Percentiles rank a stretch among this genome's conserved stretches.
Evolutionary conservation across 2,888 invertebrate species (phyloP).

Genomic region (Schizotus pectinicornis): DNA sequence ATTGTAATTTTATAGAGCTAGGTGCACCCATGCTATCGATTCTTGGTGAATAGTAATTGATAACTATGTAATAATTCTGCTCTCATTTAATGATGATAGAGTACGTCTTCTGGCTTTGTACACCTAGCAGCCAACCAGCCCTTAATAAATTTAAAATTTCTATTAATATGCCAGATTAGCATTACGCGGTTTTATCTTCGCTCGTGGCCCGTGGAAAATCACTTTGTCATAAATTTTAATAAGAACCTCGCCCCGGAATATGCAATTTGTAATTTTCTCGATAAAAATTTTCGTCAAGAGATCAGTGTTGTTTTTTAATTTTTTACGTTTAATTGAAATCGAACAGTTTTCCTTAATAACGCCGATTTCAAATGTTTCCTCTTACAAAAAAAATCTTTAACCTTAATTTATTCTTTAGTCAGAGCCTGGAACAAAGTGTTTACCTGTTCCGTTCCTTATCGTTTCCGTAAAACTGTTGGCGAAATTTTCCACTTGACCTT

Average conservation of each 20-base stretch:
- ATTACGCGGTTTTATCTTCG: constrained; percentile 1
- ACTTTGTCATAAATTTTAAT: constrained; percentile 4
- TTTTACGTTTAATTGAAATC: no score
- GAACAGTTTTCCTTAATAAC: no score
- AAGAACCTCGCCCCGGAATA: background rate
- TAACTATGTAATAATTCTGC: no score
- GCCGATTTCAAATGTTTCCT: no score
- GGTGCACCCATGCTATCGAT: no score
- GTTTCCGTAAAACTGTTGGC: constrained; percentile 76
- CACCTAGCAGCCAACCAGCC: background rate
- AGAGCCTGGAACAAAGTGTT: no score
- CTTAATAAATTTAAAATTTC: constrained; percentile 3
- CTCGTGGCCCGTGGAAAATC: background rate
- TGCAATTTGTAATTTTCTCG: background rate
- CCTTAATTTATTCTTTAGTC: no score
- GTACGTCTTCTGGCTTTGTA: background rate
- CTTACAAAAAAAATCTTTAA: no score
- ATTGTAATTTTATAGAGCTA: no score
- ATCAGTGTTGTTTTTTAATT: no score
- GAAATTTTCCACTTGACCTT: constrained; percentile 62
- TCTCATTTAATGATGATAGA: background rate
- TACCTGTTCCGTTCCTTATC: constrained; percentile 51
- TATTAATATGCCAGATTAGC: background rate
- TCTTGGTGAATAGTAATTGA: no score
- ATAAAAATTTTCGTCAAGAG: background rate